phyloP scores from a whole-genome alignment of 1,140 invertebrate genomes.

The Zophobas atratus region DNA sequence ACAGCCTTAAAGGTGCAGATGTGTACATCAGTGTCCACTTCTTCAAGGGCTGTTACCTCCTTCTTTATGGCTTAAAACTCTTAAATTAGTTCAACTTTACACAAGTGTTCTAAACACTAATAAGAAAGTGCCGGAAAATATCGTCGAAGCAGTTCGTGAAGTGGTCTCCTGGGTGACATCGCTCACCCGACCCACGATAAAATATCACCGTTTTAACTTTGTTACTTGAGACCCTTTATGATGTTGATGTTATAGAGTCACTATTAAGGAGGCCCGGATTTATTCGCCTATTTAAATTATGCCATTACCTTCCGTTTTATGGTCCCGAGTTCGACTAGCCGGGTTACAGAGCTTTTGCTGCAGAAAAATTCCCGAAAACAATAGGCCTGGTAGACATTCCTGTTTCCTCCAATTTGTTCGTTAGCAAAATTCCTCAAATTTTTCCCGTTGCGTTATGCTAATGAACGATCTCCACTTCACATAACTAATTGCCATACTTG shows the following conservation, averaged over 20 bases:
- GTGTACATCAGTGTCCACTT: slow-evolving; percentile 62
- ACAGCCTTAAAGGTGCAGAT: slow-evolving; percentile 53
- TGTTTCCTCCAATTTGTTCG: background rate
- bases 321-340: no score
- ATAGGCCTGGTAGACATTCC: no score
- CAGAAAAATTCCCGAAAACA: no score
- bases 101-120: slow-evolving; percentile 66
- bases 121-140: slow-evolving; percentile 66
- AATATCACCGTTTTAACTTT: slow-evolving; percentile 66
- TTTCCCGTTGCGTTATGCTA: slow-evolving; percentile 8
- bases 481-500: slow-evolving; percentile 21
- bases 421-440: background rate
- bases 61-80: slow-evolving; percentile 65
- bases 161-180: slow-evolving; percentile 53
- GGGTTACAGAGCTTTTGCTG: no score
- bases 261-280: slow-evolving; percentile 11
- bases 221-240: slow-evolving; percentile 50
- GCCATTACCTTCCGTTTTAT: background rate
- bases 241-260: slow-evolving; percentile 24
- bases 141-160: slow-evolving; percentile 56
- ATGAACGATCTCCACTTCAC: background rate
- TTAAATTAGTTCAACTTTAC: slow-evolving; percentile 67
- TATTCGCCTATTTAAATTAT: slow-evolving; percentile 1
- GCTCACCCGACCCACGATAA: slow-evolving; percentile 60
- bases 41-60: slow-evolving; percentile 65